Percentiles rank a stretch among this genome's conserved stretches.
phyloP scores from a whole-genome alignment of 2,797 vertebrate genomes.

The Crax fasciolata region DNA sequence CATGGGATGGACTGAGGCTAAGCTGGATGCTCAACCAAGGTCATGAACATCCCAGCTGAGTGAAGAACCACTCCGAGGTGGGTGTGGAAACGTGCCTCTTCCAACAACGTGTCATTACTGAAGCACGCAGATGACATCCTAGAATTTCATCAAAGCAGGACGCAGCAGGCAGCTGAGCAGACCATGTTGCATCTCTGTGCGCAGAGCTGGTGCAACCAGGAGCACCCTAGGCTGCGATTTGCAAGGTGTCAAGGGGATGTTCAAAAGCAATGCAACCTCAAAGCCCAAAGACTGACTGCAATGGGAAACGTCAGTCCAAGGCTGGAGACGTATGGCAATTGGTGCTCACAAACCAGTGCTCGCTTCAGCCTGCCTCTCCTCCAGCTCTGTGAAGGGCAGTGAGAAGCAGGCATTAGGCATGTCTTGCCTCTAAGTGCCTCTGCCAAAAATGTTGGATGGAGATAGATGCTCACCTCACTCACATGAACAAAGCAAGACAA shows the following conservation, averaged over 20 bases:
- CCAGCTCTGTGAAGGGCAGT: rapidly evolving
- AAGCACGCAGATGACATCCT: background rate
- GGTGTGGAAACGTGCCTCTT: rapidly evolving
- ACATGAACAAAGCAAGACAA: background rate
- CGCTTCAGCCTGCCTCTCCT: background rate
- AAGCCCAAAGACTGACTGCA: background rate
- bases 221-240: background rate
- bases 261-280: rapidly evolving
- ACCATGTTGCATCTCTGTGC: rapidly evolving
- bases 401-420: background rate
- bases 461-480: background rate
- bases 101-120: background rate
- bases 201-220: rapidly evolving
- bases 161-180: background rate
- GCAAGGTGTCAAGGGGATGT: background rate
- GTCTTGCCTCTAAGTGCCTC: background rate
- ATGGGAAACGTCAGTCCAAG: background rate
- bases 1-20: background rate
- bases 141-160: background rate
- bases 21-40: background rate
- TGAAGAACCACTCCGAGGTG: background rate
- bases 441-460: background rate
- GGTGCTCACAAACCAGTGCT: background rate
- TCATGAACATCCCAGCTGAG: background rate
- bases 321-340: background rate